phyloP scores from a whole-genome alignment of 2,113 vertebrate genomes.

The Otocyon megalotis region DNA sequence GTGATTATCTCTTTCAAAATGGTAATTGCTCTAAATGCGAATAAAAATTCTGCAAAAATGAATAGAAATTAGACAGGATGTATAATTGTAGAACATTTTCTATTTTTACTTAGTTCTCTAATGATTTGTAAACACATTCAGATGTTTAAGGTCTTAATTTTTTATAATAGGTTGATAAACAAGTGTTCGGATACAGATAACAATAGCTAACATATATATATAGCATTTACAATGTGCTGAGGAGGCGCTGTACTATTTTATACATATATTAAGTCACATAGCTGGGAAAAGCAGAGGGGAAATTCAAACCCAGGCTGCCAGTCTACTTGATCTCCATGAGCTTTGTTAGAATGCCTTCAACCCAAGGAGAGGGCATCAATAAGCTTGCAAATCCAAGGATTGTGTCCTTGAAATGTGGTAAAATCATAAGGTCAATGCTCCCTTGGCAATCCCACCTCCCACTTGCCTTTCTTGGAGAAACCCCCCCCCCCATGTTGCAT shows the following conservation, averaged over 20 bases:
- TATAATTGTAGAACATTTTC: constrained; percentile 43
- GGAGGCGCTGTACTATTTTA: neutral
- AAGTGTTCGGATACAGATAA: constrained; percentile 37
- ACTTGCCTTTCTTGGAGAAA: constrained; percentile 12
- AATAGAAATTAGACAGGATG: constrained; percentile 61
- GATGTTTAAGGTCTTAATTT: constrained; percentile 58
- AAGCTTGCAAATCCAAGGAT: neutral
- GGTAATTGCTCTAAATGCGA: constrained; percentile 58
- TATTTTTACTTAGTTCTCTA: constrained; percentile 64
- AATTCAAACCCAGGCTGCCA: neutral
- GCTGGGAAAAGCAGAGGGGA: neutral
- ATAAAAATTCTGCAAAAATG: constrained; percentile 65
- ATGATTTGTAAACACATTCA: constrained; percentile 63
- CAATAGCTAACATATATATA: neutral
- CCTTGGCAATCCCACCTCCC: neutral
- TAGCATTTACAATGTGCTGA: neutral
- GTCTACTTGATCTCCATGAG: neutral
- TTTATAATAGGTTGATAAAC: constrained; percentile 15
- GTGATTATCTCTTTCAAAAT: constrained; percentile 59
- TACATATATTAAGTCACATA: neutral
- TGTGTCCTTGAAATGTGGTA: neutral
- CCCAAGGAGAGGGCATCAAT: neutral
- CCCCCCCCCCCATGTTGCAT: neutral
- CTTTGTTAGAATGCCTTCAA: neutral
- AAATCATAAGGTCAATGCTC: neutral